Base-by-base conservation (phyloP, 1,140 invertebrate genomes). In the Heliconius hewitsoni region DNA sequence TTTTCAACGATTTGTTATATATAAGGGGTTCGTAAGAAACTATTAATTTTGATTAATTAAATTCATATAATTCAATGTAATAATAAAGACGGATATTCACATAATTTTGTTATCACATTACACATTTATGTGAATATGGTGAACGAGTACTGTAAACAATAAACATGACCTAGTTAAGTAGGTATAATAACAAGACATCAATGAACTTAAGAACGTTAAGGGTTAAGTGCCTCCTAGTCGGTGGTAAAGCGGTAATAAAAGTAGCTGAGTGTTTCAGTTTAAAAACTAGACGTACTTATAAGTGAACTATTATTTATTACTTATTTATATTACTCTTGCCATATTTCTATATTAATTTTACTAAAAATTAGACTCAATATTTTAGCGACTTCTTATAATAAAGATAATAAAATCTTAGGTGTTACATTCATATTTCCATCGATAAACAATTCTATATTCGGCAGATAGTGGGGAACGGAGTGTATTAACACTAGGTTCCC, bases 171-270 rank as follows among this genome's bases (percentile, higher is more conserved):
- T 30, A 66, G 60, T 66, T 66, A 30, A 27, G 27, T 30, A n/a
- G 30, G 60, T 4, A 27, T n/a, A 66, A 66, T 66, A 23, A 13
- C 60, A 66, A 66, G 11, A 66, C 27, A 66, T 13, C 60, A 66
- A 66, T 66, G 60, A 66, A 66, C 23, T 66, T 66, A 66, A 66
- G 23, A 66, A 66, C 60, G 60, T 30, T 16, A 30, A 66, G 60
- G 60, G 60, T 66, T 66, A 66, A 66, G 9, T 66, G 60, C 60
- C 60, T 66, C 11, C 11, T 13, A 66, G 60, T 30, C 60, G n/a
- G 13, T 9, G 27, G 60, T 66, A 66, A 27, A 8, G 60, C n/a
- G 60, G n/a, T 27, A n/a, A 66, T 66, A 66, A 66, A 66, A 66
- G 27, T 3, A 16, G 27, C 11, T 18, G 16, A 13, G 55, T 57